These are phyloP conservation scores for Oegoconia quadripuncta DNA, from an alignment of 2,888 invertebrate genomes.

Conservation along the genomic window DNA sequence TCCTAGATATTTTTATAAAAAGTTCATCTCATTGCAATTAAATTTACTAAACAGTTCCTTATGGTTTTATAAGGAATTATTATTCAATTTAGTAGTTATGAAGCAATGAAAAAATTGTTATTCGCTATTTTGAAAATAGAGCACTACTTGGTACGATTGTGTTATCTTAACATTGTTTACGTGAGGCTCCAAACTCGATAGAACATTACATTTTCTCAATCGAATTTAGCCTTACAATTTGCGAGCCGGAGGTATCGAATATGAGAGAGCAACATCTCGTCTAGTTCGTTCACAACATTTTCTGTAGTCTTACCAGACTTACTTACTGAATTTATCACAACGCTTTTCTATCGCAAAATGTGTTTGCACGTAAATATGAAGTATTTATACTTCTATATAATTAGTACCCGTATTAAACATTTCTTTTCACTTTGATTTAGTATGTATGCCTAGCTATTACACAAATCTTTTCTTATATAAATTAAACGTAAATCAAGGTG, in stretches of 20 bases:
- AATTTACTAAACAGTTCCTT: too few relatives aligned
- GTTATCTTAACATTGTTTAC: slow-evolving; percentile 4
- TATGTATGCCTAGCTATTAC: too few relatives aligned
- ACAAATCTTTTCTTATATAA: too few relatives aligned
- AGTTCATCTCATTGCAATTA: too few relatives aligned
- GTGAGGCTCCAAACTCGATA: not conserved
- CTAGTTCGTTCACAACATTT: slow-evolving; percentile 9
- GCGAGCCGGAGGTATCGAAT: not conserved
- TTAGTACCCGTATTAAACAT: not conserved
- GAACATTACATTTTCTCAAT: slow-evolving; percentile 5
- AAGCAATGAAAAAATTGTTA: too few relatives aligned
- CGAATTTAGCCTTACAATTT: slow-evolving; percentile 7
- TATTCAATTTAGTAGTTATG: too few relatives aligned
- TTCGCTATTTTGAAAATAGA: too few relatives aligned
- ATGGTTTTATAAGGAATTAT: too few relatives aligned
- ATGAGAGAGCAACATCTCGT: not conserved
- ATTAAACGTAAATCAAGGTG: too few relatives aligned
- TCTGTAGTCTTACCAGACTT: slow-evolving; percentile 5
- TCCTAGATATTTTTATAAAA: too few relatives aligned
- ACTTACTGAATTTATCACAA: slow-evolving; percentile 17
- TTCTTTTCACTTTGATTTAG: too few relatives aligned
- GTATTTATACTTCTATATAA: slow-evolving; percentile 1
- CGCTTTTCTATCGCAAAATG: slow-evolving; percentile 23
- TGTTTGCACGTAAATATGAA: slow-evolving; percentile 13
- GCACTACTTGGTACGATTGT: too few relatives aligned